phyloP scores from a whole-genome alignment of 2,113 vertebrate genomes.

The Ahaetulla prasina region DNA sequence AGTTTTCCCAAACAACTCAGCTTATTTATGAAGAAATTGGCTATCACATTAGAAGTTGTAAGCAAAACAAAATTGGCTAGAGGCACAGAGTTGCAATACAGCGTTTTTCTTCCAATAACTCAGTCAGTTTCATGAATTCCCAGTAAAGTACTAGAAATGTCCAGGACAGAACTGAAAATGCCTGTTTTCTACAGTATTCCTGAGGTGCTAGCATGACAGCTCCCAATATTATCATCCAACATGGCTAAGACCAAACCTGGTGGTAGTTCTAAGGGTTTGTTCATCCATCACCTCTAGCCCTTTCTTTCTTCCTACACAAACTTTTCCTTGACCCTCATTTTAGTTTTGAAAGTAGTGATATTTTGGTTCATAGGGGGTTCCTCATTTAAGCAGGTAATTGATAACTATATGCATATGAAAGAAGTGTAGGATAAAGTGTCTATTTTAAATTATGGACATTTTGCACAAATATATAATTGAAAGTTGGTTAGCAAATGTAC shows the following conservation, averaged over 20 bases:
- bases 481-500: not conserved
- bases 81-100: not conserved
- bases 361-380: not conserved
- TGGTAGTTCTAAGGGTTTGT: not conserved
- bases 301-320: not conserved
- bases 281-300: not conserved
- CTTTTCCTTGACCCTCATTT: not conserved
- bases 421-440: not conserved
- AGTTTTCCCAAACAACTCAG: not conserved
- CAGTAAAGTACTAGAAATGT: not conserved
- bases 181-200: not conserved
- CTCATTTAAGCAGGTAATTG: not conserved
- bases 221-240: not conserved
- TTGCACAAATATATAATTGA: not conserved
- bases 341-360: not conserved
- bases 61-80: not conserved
- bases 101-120: not conserved
- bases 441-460: not conserved
- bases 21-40: not conserved
- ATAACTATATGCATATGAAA: not conserved
- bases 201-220: not conserved
- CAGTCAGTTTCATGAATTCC: not conserved
- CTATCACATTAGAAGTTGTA: not conserved
- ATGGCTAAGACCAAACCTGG: not conserved
- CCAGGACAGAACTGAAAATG: not conserved